Conservation (phyloP, 2,113 vertebrate species). For the Theristicus caerulescens region DNA sequence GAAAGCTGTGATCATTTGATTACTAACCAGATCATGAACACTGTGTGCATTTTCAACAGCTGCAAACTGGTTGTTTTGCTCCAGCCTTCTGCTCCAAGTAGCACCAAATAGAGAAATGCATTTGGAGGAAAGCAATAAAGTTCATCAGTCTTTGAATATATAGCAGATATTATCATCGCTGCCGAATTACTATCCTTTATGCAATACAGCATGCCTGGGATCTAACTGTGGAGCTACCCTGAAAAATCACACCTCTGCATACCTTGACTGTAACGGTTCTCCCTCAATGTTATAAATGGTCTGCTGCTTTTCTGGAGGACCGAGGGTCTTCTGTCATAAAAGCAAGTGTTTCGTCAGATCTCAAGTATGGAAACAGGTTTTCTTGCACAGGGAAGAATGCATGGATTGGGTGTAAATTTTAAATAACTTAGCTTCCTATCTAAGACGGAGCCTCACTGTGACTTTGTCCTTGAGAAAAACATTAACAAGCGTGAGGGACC, state of each 20-base stretch:
- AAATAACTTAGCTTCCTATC: background rate
- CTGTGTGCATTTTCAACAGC: background rate
- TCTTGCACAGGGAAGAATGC: background rate
- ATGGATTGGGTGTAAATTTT: background rate
- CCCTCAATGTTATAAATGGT: background rate
- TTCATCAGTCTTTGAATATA: background rate
- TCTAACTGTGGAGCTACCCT: background rate
- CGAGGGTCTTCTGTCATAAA: background rate
- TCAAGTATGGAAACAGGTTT: background rate
- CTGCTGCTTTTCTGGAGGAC: background rate
- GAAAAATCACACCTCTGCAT: background rate
- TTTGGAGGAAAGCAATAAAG: background rate
- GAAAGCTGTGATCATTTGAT: background rate
- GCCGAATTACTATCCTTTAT: background rate
- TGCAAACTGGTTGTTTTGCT: background rate
- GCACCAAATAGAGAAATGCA: slow-evolving; percentile 38
- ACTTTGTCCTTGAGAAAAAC: background rate
- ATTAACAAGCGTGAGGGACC: rapidly evolving
- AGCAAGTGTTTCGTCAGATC: background rate
- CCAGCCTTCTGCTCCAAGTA: background rate
- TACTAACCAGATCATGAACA: background rate
- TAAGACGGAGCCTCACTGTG: background rate
- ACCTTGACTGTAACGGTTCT: background rate
- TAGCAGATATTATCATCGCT: background rate
- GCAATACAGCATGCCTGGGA: background rate